A percentile compares a stretch with the other conserved stretches of the same genome.
phyloP scores from a whole-genome alignment of 2,113 vertebrate genomes.

The Microtus ochrogaster region DNA sequence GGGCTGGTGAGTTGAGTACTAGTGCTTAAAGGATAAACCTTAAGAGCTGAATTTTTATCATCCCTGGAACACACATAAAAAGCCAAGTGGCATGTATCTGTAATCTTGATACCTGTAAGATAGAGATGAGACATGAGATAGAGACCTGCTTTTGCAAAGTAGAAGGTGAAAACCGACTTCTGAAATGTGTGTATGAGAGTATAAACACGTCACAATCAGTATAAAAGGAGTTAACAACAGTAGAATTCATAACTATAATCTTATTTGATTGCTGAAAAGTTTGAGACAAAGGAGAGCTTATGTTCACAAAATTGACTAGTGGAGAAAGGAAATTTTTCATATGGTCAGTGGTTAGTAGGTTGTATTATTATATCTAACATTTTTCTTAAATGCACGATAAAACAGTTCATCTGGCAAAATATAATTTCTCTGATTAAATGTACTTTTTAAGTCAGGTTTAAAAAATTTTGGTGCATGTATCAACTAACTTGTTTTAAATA shows the following conservation, averaged over 20 bases:
- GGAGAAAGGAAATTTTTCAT: constrained; percentile 32
- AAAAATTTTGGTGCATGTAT: neutral
- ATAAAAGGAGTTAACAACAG: neutral
- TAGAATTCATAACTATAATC: neutral
- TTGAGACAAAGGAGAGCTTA: neutral
- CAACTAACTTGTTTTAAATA: constrained; percentile 7
- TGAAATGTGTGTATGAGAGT: neutral
- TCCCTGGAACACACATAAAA: neutral
- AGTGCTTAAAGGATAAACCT: neutral
- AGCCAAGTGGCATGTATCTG: neutral
- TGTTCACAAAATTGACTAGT: constrained; percentile 17
- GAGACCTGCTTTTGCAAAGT: neutral
- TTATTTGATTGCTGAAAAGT: neutral
- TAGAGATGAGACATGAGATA: neutral
- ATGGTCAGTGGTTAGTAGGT: neutral
- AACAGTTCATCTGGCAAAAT: neutral
- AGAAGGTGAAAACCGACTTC: neutral
- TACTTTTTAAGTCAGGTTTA: neutral
- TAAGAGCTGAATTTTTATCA: neutral
- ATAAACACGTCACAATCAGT: neutral
- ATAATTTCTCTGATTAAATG: neutral
- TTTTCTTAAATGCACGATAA: neutral
- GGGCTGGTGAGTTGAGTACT: neutral
- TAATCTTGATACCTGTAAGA: neutral
- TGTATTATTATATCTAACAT: neutral